Evolutionary conservation across 2,888 invertebrate species (phyloP).

Genomic region (Ceramica pisi): DNA sequence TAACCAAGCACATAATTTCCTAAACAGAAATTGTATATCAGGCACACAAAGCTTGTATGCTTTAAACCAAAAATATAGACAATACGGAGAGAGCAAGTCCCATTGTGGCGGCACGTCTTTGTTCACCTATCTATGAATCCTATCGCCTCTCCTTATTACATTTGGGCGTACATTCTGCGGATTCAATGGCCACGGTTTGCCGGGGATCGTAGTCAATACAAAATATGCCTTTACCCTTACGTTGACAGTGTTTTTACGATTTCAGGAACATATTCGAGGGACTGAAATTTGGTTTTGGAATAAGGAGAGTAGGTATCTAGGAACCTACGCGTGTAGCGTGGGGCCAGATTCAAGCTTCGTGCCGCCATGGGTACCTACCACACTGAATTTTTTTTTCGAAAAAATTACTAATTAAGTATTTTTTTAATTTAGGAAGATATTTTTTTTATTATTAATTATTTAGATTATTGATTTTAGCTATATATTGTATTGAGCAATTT

Average conservation of each 20-base stretch:
- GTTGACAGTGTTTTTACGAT: conserved; percentile 59
- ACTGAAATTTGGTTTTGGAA: conserved; percentile 44
- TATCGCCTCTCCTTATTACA: conserved; percentile 78
- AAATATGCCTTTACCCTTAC: conserved; percentile 61
- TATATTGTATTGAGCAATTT: too few species aligned
- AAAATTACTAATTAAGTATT: too few species aligned
- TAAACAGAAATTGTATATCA: conserved; percentile 61
- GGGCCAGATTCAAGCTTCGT: too few species aligned
- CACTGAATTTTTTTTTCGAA: too few species aligned
- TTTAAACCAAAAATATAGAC: conserved; percentile 75
- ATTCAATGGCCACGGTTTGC: conserved; percentile 67
- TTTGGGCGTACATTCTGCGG: conserved; percentile 70
- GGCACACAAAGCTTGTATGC: conserved; percentile 59
- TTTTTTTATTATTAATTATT: too few species aligned
- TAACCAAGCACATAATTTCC: conserved; percentile 59
- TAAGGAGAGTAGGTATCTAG: neutral
- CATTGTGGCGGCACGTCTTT: conserved; percentile 79
- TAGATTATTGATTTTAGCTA: too few species aligned
- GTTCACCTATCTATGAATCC: conserved; percentile 81
- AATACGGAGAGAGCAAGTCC: conserved; percentile 72
- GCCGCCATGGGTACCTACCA: too few species aligned
- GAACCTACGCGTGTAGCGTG: neutral
- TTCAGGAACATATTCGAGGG: conserved; percentile 46
- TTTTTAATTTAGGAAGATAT: too few species aligned
- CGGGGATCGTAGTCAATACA: conserved; percentile 63